These are phyloP conservation scores for Picus viridis DNA, from an alignment of 2,797 vertebrate genomes.

Conservation along the genomic window DNA sequence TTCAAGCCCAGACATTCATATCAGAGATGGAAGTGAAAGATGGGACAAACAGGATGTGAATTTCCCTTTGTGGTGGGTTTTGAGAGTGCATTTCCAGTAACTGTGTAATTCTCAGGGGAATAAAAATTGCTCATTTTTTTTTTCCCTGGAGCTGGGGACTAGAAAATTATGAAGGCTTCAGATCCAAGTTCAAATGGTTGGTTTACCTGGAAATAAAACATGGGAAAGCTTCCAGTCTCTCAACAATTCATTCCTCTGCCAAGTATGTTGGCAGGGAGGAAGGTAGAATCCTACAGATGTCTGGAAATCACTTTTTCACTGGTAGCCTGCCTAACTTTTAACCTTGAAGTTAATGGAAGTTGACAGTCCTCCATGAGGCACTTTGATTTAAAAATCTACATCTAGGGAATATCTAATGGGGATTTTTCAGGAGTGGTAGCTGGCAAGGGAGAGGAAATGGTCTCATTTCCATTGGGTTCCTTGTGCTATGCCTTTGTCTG, in stretches of 20 bases:
- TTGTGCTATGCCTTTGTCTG: background rate
- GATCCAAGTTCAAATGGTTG: background rate
- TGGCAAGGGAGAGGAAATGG: background rate
- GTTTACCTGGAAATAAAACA: slow-evolving; percentile 14
- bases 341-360: background rate
- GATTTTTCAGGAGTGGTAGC: background rate
- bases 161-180: background rate
- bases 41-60: background rate
- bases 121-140: background rate
- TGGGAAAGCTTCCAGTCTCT: background rate
- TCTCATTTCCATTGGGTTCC: background rate
- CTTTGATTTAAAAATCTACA: background rate
- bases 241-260: background rate
- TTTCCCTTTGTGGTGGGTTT: background rate
- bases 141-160: background rate
- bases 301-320: background rate
- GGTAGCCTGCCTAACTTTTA: slow-evolving; percentile 11
- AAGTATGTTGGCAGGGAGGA: background rate
- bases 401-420: background rate
- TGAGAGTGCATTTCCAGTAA: background rate
- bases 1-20: background rate
- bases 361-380: background rate
- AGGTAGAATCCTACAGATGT: background rate
- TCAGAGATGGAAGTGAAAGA: background rate
- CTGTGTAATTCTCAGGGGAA: background rate